Conservation (phyloP, 2,888 invertebrate genomes). For the Amiota mariae region DNA sequence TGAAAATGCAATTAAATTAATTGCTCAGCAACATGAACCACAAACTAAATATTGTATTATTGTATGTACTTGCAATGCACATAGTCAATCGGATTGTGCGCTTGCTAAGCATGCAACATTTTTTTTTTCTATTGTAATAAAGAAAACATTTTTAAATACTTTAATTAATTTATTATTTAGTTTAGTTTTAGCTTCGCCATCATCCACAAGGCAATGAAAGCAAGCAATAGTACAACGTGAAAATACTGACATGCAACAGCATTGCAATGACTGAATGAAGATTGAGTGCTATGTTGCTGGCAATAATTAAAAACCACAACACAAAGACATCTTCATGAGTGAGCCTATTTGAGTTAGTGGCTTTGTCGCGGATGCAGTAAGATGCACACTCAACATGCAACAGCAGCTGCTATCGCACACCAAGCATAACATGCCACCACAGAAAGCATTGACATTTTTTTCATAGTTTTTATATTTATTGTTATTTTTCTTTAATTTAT, state of each 20-base stretch:
- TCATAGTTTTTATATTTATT: background rate
- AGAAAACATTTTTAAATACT: constrained; percentile 16
- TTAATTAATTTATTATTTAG: constrained; percentile 19
- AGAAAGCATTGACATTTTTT: constrained; percentile 21
- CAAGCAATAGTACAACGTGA: too few species aligned
- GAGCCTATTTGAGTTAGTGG: too few species aligned
- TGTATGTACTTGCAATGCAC: background rate
- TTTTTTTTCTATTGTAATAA: constrained; percentile 10
- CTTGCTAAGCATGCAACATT: constrained; percentile 24
- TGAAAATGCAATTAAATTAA: constrained; percentile 65
- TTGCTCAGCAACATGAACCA: constrained; percentile 31
- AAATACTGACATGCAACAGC: background rate
- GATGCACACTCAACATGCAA: constrained; percentile 19
- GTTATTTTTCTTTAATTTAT: background rate
- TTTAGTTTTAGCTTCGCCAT: background rate
- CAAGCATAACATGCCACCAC: background rate
- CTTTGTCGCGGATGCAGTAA: too few species aligned
- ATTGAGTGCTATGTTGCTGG: constrained; percentile 37
- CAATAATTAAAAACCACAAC: constrained; percentile 46
- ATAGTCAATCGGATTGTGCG: too few species aligned
- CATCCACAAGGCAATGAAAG: too few species aligned
- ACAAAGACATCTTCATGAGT: too few species aligned
- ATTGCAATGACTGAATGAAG: constrained; percentile 24
- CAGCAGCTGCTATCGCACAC: constrained; percentile 16
- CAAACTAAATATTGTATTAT: too few species aligned